Evolutionary conservation across 2,888 invertebrate species (phyloP), one percentile per base, ranked within the genome.

Genomic region (Pristionchus fissidentatus): DNA sequence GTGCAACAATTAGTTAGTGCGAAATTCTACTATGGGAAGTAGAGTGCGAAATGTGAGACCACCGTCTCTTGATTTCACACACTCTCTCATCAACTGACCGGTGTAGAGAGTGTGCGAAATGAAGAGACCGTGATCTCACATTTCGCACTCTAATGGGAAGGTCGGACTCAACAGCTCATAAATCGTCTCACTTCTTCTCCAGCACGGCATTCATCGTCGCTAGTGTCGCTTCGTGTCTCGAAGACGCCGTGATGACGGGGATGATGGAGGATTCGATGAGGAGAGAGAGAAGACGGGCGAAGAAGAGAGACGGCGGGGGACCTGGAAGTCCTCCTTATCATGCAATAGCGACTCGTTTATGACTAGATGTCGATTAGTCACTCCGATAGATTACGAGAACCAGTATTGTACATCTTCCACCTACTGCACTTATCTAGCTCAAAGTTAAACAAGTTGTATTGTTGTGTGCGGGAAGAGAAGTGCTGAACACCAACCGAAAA

Each of bases 281-380:
- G n/a, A 81, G 41, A 2, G n/a, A 46, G 29, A 52, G 32, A 0
- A 81, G 62, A 62, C 80, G 80, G 22, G 46, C 60, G 46, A 81
- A 43, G 80, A 81, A 81, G 35, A 81, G 62, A 26, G 62, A 29
- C 22, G 62, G 60, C 8, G 80, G 62, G 22, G 80, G 60, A 62
- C 80, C 80, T 81, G 57, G 2, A 57, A 15, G 22, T 3, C 35
- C 7, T 19, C 29, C 1, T 66, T 1, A 38, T 66, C 38, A 13
- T 66, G 13, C 4, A 13, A 66, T 32, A 15, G 35, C 62, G 66
- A 38, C 26, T 26, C 3, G 29, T 57, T 55, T 22, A 22, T 8
- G 52, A 52, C 52, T 52, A 52, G 52, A n/a, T 15, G n/a, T 52
- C 22, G 52, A 15, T 5, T 10, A 13, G 5, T 49, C 19, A 49